Conservation (phyloP, 2,797 vertebrate species). For the Sandelia bainsii region DNA sequence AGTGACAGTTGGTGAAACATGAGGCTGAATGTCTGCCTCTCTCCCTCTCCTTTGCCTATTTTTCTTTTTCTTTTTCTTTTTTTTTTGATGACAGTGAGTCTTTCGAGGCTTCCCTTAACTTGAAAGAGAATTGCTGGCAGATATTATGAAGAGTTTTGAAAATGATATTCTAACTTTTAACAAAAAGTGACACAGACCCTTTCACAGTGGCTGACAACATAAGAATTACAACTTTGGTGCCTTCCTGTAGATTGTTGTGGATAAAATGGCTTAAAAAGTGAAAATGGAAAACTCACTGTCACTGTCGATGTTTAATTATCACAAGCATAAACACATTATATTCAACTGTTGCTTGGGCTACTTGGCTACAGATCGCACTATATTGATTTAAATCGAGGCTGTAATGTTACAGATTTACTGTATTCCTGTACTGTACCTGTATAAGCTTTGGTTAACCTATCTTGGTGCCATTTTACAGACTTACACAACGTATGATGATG, state of each 20-base stretch:
- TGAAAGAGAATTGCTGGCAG: slow-evolving; percentile 51
- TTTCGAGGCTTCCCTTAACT: slow-evolving; percentile 46
- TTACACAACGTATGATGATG: neutral
- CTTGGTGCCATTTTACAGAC: neutral
- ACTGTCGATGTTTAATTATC: slow-evolving; percentile 5
- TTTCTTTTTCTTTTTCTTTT: neutral
- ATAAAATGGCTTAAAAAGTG: slow-evolving; percentile 11
- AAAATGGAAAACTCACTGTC: neutral
- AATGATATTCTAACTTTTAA: slow-evolving; percentile 40
- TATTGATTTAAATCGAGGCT: neutral
- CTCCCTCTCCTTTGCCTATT: slow-evolving; percentile 7
- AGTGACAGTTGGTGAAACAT: slow-evolving; percentile 60
- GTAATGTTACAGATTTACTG: neutral
- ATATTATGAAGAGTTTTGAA: slow-evolving; percentile 43
- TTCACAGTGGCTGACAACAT: slow-evolving; percentile 19
- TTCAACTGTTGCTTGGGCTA: neutral
- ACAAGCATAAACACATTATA: neutral
- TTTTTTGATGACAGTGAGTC: slow-evolving; percentile 19
- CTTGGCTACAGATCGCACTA: neutral
- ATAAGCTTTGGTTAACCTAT: neutral
- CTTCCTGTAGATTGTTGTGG: slow-evolving; percentile 4
- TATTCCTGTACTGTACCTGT: neutral
- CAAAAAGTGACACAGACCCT: slow-evolving; percentile 30
- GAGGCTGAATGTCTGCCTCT: slow-evolving; percentile 33
- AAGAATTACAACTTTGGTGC: slow-evolving; percentile 14